Evolutionary conservation across 2,888 invertebrate species (phyloP).

Genomic region (Taphrorychus bicolor): DNA sequence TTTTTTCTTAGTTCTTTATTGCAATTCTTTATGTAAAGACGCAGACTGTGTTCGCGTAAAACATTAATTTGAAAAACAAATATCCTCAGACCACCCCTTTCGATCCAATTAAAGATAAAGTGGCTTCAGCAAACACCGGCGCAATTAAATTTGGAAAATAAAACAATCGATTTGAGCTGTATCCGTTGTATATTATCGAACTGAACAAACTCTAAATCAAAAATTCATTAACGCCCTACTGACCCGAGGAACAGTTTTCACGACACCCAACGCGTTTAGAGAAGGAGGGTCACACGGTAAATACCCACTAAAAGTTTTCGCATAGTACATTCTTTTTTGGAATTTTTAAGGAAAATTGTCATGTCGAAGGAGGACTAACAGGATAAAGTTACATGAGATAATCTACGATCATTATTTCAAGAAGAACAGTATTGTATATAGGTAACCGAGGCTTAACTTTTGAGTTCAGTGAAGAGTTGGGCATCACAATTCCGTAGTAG

Average conservation of each 20-base stretch:
- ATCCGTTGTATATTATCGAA: slow-evolving; percentile 14
- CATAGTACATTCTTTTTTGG: too few species aligned
- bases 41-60: too few species aligned
- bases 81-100: slow-evolving; percentile 2
- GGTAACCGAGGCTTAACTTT: too few species aligned
- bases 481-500: too few species aligned
- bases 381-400: too few species aligned
- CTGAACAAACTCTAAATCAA: slow-evolving; percentile 23
- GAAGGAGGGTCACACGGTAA: slow-evolving; percentile 10
- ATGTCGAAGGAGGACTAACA: too few species aligned
- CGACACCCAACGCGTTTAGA: slow-evolving; percentile 24
- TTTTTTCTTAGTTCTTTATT: too few species aligned
- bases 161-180: slow-evolving; percentile 24
- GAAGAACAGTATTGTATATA: too few species aligned
- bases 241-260: not conserved
- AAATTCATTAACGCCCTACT: slow-evolving; percentile 23
- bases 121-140: slow-evolving; percentile 17
- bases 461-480: too few species aligned
- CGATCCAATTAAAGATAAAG: slow-evolving; percentile 34
- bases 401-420: too few species aligned
- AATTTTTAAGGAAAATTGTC: too few species aligned
- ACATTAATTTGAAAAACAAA: slow-evolving; percentile 20
- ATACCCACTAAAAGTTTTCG: slow-evolving; percentile 22
- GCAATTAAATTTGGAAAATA: slow-evolving; percentile 20
- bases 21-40: too few species aligned